Evolutionary conservation across 1,140 invertebrate genomes (phyloP), one percentile per base, ranked within the genome.

Genomic region (Ladona fulva): DNA sequence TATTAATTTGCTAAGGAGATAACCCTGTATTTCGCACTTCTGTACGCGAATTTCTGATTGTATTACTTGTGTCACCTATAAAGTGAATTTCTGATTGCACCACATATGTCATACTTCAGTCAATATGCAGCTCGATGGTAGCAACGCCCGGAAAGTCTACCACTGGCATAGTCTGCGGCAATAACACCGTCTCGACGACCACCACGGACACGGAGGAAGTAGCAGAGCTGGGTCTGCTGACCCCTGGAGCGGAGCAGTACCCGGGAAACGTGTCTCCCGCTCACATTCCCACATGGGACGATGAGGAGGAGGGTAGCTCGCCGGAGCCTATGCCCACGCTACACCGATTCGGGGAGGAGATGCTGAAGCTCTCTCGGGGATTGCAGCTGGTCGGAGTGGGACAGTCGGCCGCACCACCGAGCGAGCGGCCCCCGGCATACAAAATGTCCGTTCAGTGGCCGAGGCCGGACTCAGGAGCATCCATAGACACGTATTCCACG

Each of bases 201-300:
- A 92, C 94, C 81, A 94, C 92, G 0, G 93, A 92, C 0, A 92
- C 94, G 81, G 94, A 92, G 0, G 93, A 94, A 83, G 86, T 94
- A 52, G 92, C 92, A 59, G 92, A 94, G 80, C 87, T 94, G 3
- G n/a, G 76, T 8, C 24, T 75, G 74, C 74, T 94, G 92, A 92
- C 85, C 94, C 52, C 92, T 92, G 76, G 92, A 94, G 80, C 90
- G 91, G 74, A 85, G 84, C 92, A 94, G 81, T 92, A 16, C 74
- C 74, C 37, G 3, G 74, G 16, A 24, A 25, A 10, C 74, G 14
- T 25, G 74, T 25, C 74, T 5, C 74, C 74, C 3, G 74, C 24
- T 3, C 42, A 52, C 22, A 19, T 24, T 59, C 42, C 76, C 42
- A 59, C 25, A 16, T 59, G 76, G 76, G 25, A 52, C 42, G 42